These are phyloP conservation scores for Bombylius major DNA, from an alignment of 2,888 invertebrate species.

Conservation along the genomic window DNA sequence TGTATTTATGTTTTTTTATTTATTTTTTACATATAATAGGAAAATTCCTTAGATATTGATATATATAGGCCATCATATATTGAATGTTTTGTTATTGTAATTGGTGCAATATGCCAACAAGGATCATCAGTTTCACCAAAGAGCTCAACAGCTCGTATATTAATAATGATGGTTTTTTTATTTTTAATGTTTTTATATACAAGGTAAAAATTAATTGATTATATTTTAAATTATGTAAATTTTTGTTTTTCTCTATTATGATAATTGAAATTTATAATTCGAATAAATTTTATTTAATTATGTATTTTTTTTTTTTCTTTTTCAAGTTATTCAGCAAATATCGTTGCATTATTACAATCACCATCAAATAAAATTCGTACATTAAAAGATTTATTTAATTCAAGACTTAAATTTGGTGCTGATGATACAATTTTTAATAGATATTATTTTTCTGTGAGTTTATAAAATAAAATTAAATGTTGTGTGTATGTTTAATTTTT, in stretches of 20 bases:
- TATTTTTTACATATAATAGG: neutral
- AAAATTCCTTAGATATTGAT: neutral
- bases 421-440: slow-evolving; percentile 57
- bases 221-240: too few relatives aligned
- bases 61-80: slow-evolving; percentile 33
- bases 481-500: too few relatives aligned
- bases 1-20: too few relatives aligned
- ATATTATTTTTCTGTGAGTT: slow-evolving; percentile 51
- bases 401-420: slow-evolving; percentile 51
- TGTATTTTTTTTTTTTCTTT: too few relatives aligned
- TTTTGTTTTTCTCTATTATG: neutral
- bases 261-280: neutral
- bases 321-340: slow-evolving; percentile 57
- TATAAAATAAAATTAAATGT: neutral
- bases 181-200: slow-evolving; percentile 58
- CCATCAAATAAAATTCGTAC: slow-evolving; percentile 55
- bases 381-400: slow-evolving; percentile 49
- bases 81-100: slow-evolving; percentile 43
- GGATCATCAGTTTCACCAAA: slow-evolving; percentile 29
- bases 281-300: too few relatives aligned
- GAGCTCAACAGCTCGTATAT: slow-evolving; percentile 40
- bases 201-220: slow-evolving; percentile 9
- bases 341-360: slow-evolving; percentile 60
- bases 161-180: slow-evolving; percentile 49
- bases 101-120: slow-evolving; percentile 52